Base-by-base conservation (phyloP, 2,888 invertebrate species). In the Caenorhabditis afra region DNA sequence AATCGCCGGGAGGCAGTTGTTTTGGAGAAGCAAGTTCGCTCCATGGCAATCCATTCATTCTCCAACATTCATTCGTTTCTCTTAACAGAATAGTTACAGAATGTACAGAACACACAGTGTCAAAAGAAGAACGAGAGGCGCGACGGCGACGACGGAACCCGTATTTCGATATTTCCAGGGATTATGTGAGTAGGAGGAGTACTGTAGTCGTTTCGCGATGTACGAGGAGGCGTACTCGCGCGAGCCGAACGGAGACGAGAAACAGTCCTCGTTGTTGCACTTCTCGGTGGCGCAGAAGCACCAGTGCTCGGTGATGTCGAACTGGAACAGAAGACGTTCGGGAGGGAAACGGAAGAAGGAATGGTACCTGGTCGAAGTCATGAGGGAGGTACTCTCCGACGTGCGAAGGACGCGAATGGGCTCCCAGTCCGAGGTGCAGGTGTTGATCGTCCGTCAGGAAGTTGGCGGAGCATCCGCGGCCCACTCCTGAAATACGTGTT, bases 371-470 rank as follows among this genome's bases (percentile, higher is more conserved):
- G 59, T 88, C 88, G 57, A 86, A 88, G 50, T 85, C 85, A 65
- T 83, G 84, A 45, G 87, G 84, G 11, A 88, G 78, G 59, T 86
- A 86, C 23, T 87, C 77, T 14, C 87, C 84, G 11, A 86, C 81
- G 47, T 86, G 83, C 16, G 86, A 85, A 0, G 76, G 79, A 22
- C 82, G 70, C 2, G 86, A 84, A 68, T 88, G 86, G 0, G 85
- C 77, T 1, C 88, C 88, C 14, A 88, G 73, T 1, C 85, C 85
- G 4, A 85, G 68, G 61, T 86, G 87, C 45, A 85, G 67, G 70
- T 88, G 87, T 45, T 88, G 88, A 64, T 88, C 88, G 50, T 88
- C 87, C 23, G 87, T 85, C 14, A 88, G 75, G 64, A 86, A 88
- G 41, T 77, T 79, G 7, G 83, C 81, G 0, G 87, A 87, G 53